A percentile compares a stretch with the other conserved stretches of the same genome.
Evolutionary conservation across 1,140 invertebrate species (phyloP).

Genomic region (Coptotermes formosanus): DNA sequence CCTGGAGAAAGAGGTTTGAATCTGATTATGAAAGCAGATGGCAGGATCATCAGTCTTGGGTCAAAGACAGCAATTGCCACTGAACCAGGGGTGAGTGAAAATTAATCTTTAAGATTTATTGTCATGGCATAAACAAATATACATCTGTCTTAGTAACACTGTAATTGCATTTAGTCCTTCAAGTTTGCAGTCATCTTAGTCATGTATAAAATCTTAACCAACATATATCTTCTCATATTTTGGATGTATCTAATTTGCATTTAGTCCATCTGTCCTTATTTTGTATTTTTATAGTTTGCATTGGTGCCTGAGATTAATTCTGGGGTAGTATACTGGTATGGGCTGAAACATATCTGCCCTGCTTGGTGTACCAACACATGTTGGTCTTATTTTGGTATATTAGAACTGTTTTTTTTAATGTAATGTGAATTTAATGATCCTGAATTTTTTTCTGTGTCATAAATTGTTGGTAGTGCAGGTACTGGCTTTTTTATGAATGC

Average conservation of each 20-base stretch:
- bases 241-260: too few relatives aligned
- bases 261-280: too few relatives aligned
- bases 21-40: constrained; percentile 68
- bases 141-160: too few relatives aligned
- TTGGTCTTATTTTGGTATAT: neutral
- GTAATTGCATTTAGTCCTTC: too few relatives aligned
- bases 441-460: neutral
- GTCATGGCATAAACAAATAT: too few relatives aligned
- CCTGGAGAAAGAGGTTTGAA: constrained; percentile 77
- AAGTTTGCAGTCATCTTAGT: too few relatives aligned
- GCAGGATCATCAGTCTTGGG: constrained; percentile 79
- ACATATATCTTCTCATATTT: too few relatives aligned
- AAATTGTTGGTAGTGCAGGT: neutral
- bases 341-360: too few relatives aligned
- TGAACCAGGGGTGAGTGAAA: constrained; percentile 66
- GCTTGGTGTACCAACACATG: neutral
- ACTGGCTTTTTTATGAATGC: neutral
- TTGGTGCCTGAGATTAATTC: too few relatives aligned
- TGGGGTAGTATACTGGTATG: too few relatives aligned
- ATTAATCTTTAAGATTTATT: neutral
- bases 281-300: too few relatives aligned
- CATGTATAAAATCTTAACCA: too few relatives aligned
- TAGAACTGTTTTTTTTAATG: neutral
- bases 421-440: neutral
- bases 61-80: constrained; percentile 82